These are phyloP conservation scores for Narcine bancroftii DNA, from an alignment of 2,113 vertebrate species.

Conservation along the genomic window DNA sequence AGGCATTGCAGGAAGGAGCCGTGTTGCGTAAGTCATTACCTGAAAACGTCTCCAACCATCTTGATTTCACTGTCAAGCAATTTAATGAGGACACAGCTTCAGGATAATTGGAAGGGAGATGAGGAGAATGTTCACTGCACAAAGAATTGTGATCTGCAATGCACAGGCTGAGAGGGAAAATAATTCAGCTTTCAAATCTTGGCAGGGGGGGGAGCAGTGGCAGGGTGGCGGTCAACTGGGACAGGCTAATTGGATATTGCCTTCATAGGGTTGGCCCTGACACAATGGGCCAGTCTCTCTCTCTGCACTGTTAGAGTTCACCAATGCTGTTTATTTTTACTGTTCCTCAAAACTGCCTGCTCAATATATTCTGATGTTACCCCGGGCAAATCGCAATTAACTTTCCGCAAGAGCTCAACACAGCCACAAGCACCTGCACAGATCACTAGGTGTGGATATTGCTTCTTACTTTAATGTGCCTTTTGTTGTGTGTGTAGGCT, in stretches of 20 bases:
- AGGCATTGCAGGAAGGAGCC: neutral
- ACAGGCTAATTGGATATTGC: neutral
- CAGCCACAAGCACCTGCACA: too few relatives aligned
- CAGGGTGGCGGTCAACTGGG: neutral
- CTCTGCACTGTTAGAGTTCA: neutral
- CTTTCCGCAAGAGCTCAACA: neutral
- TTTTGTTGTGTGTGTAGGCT: too few relatives aligned
- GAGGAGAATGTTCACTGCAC: neutral
- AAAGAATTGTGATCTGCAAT: neutral
- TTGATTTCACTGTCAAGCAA: neutral
- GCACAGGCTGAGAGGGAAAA: neutral
- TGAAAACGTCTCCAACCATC: neutral
- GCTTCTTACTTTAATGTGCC: too few relatives aligned
- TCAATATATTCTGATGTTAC: neutral
- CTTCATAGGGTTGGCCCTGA: neutral
- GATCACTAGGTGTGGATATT: too few relatives aligned
- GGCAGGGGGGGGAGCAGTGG: neutral
- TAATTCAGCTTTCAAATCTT: too few relatives aligned
- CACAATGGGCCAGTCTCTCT: neutral
- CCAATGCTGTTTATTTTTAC: neutral
- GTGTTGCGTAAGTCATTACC: neutral
- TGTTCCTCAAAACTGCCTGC: neutral
- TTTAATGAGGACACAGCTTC: neutral
- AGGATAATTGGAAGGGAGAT: neutral
- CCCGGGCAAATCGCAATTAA: neutral